These are phyloP conservation scores for Muschampia plurimacula DNA, from an alignment of 2,888 invertebrate species.

Conservation along the genomic window DNA sequence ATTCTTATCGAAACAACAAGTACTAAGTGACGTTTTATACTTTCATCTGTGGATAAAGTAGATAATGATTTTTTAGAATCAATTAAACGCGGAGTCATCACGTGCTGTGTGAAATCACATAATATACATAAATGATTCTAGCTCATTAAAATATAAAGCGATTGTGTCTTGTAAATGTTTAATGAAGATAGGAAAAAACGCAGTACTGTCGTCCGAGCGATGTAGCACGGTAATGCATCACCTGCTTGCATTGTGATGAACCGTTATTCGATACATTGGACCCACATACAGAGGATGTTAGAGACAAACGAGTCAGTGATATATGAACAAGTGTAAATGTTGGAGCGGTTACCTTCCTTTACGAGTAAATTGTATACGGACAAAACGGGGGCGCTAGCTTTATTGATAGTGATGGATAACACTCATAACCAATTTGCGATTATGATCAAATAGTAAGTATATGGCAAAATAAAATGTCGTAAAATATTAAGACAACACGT, in stretches of 20 bases:
- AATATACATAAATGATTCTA: no score
- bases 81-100: background rate
- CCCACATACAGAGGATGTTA: constrained; percentile 61
- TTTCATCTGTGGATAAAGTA: background rate
- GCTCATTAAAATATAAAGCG: constrained; percentile 27
- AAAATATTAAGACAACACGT: constrained; percentile 5
- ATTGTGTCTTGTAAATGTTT: constrained; percentile 26
- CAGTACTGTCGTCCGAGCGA: constrained; percentile 48
- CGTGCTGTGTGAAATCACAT: no score
- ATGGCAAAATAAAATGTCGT: constrained; percentile 5
- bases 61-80: background rate
- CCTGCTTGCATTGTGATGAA: constrained; percentile 71
- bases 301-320: constrained; percentile 75
- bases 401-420: constrained; percentile 41
- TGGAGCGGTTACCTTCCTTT: constrained; percentile 52
- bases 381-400: constrained; percentile 54
- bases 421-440: constrained; percentile 20
- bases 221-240: constrained; percentile 74
- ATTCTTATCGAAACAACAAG: background rate
- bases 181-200: constrained; percentile 34
- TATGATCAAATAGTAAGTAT: constrained; percentile 5
- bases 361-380: constrained; percentile 58
- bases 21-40: background rate
- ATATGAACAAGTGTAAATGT: constrained; percentile 58
- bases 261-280: constrained; percentile 70